phyloP scores from a whole-genome alignment of 2,888 invertebrate genomes.

The Leptopilina drosophilae region DNA sequence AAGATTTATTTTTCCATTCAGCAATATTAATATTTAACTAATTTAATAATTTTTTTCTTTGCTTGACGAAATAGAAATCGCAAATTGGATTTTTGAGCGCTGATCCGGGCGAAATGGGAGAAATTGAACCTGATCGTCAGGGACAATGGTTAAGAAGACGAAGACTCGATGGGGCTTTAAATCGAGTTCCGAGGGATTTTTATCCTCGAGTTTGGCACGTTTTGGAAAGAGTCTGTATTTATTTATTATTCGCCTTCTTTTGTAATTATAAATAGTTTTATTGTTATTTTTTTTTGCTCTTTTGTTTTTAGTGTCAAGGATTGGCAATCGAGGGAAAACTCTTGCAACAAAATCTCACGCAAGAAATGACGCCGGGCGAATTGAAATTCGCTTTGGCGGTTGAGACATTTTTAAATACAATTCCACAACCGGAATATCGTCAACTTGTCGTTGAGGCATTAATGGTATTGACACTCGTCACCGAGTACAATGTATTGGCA shows the following conservation, averaged over 20 bases:
- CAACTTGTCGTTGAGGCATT: slow-evolving; percentile 97
- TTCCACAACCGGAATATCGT: slow-evolving; percentile 98
- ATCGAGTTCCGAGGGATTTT: slow-evolving; percentile 97
- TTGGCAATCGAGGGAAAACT: slow-evolving; percentile 94
- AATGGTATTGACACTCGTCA: slow-evolving; percentile 95
- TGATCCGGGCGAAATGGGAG: slow-evolving; percentile 72
- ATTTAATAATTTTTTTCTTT: slow-evolving; percentile 45
- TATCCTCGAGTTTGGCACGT: slow-evolving; percentile 97
- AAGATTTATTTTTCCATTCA: too few species aligned
- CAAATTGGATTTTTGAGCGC: slow-evolving; percentile 78
- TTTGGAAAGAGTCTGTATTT: slow-evolving; percentile 84
- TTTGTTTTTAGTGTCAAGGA: slow-evolving; percentile 87
- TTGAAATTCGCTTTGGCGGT: slow-evolving; percentile 98
- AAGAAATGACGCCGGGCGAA: slow-evolving; percentile 99
- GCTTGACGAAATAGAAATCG: slow-evolving; percentile 74
- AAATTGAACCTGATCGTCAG: slow-evolving; percentile 86
- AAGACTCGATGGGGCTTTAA: slow-evolving; percentile 96
- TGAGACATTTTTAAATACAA: slow-evolving; percentile 96
- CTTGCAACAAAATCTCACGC: slow-evolving; percentile 93
- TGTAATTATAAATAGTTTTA: background rate
- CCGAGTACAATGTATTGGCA: slow-evolving; percentile 89
- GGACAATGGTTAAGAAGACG: slow-evolving; percentile 98
- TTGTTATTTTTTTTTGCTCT: slow-evolving; percentile 39
- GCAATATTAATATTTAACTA: slow-evolving; percentile 14
- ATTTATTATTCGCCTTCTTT: too few species aligned